These are phyloP conservation scores for Drosophila orena DNA, from an alignment of 1,140 invertebrate species.

Conservation along the genomic window DNA sequence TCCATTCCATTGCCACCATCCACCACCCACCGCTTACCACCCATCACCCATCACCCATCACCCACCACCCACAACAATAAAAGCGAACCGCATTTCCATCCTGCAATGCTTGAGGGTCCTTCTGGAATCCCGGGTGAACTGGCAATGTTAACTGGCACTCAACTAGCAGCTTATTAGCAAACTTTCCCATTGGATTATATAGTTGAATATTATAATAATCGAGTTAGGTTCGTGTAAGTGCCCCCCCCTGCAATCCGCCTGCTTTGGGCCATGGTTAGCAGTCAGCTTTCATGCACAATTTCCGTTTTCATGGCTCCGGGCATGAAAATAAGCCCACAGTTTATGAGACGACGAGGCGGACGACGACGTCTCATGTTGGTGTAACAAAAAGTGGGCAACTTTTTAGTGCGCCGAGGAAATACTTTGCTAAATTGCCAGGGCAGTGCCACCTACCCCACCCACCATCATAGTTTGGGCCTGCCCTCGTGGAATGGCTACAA, in stretches of 20 bases:
- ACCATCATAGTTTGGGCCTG: slow-evolving; percentile 1
- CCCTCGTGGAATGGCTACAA: slow-evolving; percentile 44
- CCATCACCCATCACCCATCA: too few species aligned
- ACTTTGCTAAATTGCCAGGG: slow-evolving; percentile 80
- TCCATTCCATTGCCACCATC: not conserved
- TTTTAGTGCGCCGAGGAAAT: slow-evolving; percentile 77
- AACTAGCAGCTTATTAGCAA: slow-evolving; percentile 80
- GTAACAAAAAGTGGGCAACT: slow-evolving; percentile 75
- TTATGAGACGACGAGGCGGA: slow-evolving; percentile 43
- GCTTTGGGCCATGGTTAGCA: slow-evolving; percentile 20
- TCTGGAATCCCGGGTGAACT: slow-evolving; percentile 30
- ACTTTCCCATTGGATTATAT: slow-evolving; percentile 79
- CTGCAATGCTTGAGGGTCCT: slow-evolving; percentile 28
- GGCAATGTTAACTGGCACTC: slow-evolving; percentile 66
- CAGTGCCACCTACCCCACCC: slow-evolving; percentile 26
- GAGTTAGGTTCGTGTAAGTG: slow-evolving; percentile 69
- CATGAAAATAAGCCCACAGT: slow-evolving; percentile 77
- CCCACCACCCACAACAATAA: slow-evolving; percentile 13
- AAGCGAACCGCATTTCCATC: slow-evolving; percentile 11
- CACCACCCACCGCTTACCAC: too few species aligned
- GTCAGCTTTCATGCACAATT: slow-evolving; percentile 79
- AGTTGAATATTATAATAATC: slow-evolving; percentile 82
- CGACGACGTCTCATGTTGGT: slow-evolving; percentile 39
- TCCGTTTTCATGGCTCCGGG: slow-evolving; percentile 61
- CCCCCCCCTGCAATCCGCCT: slow-evolving; percentile 8